Evolutionary conservation across 2,797 vertebrate species (phyloP).

Genomic region (Cuniculus paca): DNA sequence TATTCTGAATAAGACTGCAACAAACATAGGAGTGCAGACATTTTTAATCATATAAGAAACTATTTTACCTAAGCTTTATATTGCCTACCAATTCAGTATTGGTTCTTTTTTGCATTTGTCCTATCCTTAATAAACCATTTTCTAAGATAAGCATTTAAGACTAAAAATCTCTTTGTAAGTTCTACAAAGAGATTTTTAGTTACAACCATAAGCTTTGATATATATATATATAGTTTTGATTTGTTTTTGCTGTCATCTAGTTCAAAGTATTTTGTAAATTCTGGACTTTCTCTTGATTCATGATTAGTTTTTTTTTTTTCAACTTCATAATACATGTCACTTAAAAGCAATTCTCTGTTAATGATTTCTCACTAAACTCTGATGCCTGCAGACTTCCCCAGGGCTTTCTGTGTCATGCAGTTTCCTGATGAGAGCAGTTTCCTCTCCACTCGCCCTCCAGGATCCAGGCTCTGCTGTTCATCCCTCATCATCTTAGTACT

Average conservation of each 20-base stretch:
- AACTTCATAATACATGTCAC: background rate
- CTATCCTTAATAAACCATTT: background rate
- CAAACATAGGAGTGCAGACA: background rate
- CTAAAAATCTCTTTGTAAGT: conserved; percentile 2
- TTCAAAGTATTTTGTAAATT: conserved; percentile 47
- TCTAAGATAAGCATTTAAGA: conserved; percentile 29
- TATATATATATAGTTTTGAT: background rate
- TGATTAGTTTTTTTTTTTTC: background rate
- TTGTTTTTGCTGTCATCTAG: background rate
- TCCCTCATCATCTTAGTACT: background rate
- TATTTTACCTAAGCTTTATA: background rate
- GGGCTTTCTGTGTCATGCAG: background rate
- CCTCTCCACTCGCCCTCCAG: background rate
- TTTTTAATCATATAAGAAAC: background rate
- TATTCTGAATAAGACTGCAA: background rate
- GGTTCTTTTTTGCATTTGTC: background rate
- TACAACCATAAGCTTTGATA: background rate
- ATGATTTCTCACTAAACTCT: background rate
- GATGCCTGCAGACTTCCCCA: background rate
- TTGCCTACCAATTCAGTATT: background rate
- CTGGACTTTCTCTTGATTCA: background rate
- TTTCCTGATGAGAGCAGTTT: background rate
- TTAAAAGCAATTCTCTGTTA: background rate
- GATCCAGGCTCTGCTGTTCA: background rate
- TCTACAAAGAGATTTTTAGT: conserved; percentile 23